Conservation (phyloP, 2,113 vertebrate genomes). For the Sorex fumeus region DNA sequence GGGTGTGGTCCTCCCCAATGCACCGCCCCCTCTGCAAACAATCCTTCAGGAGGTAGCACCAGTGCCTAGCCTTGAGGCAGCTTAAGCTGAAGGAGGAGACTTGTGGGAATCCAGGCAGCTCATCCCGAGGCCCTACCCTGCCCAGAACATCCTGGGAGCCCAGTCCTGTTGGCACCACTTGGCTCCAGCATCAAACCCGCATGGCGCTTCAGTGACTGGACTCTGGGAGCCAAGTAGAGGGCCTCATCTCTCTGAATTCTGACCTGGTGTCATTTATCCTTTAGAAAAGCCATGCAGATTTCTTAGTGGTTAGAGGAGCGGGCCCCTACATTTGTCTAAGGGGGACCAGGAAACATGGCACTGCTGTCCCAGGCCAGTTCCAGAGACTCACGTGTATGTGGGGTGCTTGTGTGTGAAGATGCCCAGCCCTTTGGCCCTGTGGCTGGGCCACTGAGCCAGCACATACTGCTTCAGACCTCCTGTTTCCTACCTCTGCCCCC, state of each 20-base stretch:
- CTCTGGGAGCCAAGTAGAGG: constrained; percentile 49
- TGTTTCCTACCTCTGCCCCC: not conserved
- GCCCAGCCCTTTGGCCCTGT: not conserved
- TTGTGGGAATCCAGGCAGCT: not conserved
- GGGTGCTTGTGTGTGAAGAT: not conserved
- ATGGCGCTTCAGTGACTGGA: not conserved
- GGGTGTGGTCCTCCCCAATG: no score
- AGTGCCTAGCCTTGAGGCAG: not conserved
- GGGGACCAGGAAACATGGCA: rapidly evolving
- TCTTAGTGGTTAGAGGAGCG: not conserved
- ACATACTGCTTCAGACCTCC: not conserved
- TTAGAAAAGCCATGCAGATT: constrained; percentile 74
- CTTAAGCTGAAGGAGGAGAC: not conserved
- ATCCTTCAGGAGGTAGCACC: not conserved
- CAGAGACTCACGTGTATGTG: not conserved
- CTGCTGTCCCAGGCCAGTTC: not conserved
- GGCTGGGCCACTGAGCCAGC: not conserved
- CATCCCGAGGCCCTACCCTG: not conserved
- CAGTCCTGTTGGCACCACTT: not conserved
- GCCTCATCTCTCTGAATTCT: constrained; percentile 78
- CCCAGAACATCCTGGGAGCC: not conserved
- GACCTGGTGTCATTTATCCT: constrained; percentile 83
- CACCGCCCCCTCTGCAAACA: no score
- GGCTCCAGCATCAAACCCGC: not conserved
- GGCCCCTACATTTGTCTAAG: not conserved